These are phyloP conservation scores for Ormyrus thymus DNA, from an alignment of 2,888 invertebrate species.

Conservation along the genomic window DNA sequence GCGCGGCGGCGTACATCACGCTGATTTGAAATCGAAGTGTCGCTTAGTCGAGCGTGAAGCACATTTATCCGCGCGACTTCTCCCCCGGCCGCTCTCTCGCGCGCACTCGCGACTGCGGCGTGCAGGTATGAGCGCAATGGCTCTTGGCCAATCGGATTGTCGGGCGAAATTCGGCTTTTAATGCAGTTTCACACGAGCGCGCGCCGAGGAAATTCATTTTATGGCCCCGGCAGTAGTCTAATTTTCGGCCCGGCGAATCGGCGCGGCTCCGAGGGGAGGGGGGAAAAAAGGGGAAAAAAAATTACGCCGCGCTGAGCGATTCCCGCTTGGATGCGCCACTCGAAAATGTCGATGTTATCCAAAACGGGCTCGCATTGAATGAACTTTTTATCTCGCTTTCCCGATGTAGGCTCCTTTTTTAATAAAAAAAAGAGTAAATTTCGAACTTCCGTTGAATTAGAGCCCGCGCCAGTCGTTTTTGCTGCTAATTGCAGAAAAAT, in stretches of 20 bases:
- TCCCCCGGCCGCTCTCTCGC: conserved; percentile 9
- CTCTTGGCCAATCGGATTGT: conserved; percentile 62
- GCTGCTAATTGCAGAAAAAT: too few relatives aligned
- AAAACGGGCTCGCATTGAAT: background rate
- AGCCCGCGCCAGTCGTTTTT: background rate
- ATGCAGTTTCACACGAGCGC: conserved; percentile 56
- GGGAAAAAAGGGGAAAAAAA: conserved; percentile 14
- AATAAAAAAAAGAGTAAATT: too few relatives aligned
- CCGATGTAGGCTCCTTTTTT: background rate
- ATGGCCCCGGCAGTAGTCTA: conserved; percentile 43
- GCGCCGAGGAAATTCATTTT: conserved; percentile 52
- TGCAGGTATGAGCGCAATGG: conserved; percentile 35
- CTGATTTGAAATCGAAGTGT: conserved; percentile 72
- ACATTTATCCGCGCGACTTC: conserved; percentile 70
- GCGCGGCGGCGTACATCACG: conserved; percentile 66
- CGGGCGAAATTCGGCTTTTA: conserved; percentile 60
- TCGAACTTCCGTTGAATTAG: too few relatives aligned
- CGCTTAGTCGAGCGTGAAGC: conserved; percentile 73
- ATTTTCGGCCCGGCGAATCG: conserved; percentile 21
- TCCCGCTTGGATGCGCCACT: background rate
- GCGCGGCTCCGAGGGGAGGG: background rate
- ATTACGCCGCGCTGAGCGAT: conserved; percentile 25
- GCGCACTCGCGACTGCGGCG: background rate
- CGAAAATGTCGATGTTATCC: conserved; percentile 11
- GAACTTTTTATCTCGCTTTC: conserved; percentile 7